Percentiles rank a stretch among this genome's conserved stretches.
Conservation (phyloP, 2,113 vertebrate species). For the Bungarus multicinctus region DNA sequence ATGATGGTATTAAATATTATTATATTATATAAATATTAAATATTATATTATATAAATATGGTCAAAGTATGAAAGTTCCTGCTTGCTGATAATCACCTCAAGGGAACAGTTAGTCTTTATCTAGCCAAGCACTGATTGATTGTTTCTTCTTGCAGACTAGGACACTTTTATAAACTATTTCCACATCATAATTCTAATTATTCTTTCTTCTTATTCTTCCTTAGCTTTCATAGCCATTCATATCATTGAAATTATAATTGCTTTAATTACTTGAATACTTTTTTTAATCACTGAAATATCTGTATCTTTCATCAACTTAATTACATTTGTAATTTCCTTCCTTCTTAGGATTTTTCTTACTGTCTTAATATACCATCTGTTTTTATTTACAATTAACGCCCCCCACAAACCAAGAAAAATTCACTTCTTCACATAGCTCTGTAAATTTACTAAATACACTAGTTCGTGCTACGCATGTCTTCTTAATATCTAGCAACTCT, state of each 20-base stretch:
- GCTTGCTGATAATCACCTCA: neutral
- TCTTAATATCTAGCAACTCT: neutral
- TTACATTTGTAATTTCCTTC: neutral
- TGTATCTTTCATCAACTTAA: neutral
- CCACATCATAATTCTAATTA: neutral
- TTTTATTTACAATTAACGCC: neutral
- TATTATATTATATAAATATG: no score
- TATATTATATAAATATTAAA: no score
- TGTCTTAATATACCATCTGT: neutral
- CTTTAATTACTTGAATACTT: neutral
- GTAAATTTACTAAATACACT: neutral
- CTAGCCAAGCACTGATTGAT: neutral
- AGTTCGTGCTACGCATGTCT: neutral
- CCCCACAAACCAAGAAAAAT: neutral
- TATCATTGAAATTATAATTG: neutral
- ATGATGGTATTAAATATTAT: no score
- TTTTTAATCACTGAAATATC: neutral
- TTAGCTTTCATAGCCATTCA: neutral
- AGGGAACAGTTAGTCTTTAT: neutral
- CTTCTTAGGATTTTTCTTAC: neutral
- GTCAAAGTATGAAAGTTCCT: neutral
- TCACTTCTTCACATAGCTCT: neutral
- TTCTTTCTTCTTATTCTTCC: neutral
- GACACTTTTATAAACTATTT: neutral
- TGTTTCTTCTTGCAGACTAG: neutral